Evolutionary conservation across 2,797 vertebrate species (phyloP), one percentile per base, ranked within the genome.

Genomic region (Onychomys leucogaster): DNA sequence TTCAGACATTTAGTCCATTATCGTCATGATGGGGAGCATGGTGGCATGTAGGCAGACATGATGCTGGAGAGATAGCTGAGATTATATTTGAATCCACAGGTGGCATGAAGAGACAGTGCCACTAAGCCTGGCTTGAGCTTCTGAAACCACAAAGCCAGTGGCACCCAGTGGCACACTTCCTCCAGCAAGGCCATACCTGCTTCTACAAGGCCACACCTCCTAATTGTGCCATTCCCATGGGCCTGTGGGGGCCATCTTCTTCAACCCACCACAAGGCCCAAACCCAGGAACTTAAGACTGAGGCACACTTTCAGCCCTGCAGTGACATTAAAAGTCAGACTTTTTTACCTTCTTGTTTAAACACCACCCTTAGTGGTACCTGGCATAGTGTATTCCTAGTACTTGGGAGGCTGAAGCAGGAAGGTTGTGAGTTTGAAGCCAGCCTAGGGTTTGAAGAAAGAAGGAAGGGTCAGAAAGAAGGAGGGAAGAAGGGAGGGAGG

Each of bases 401-500:
- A 27, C 13, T 17, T 75, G 49, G 27, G 21, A 77, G 12, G 73
- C 21, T 63, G 21, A 77, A 75, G 12, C 41, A 61, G 57, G 55
- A 89, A 32, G 29, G 23, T n/a, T 34, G 41, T 46, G 71, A 61
- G 49, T 55, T 41, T 55, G 34, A 87, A 37, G 21, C 7, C 46
- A 87, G 34, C 46, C 65, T 87, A 14, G 49, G 23, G 13, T 55
- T 25, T 71, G 49, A 71, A 41, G 63, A 76, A 23, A 23, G 17
- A 2, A 11, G 41, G 5, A 10, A n/a, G n/a, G n/a, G 34, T n/a
- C 13, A 46, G 63, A 76, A 23, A 23, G 17, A 2, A 11, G 41
- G 5, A 10, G 1, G 32, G 43, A 12, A 1, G 3, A 2, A 32
- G 1, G 10, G 9, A 21, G 10, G 6, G n/a, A 78, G 29, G 43